Evolutionary conservation across 2,797 vertebrate species (phyloP), one percentile per base, ranked within the genome.

Genomic region (Ataeniobius toweri): DNA sequence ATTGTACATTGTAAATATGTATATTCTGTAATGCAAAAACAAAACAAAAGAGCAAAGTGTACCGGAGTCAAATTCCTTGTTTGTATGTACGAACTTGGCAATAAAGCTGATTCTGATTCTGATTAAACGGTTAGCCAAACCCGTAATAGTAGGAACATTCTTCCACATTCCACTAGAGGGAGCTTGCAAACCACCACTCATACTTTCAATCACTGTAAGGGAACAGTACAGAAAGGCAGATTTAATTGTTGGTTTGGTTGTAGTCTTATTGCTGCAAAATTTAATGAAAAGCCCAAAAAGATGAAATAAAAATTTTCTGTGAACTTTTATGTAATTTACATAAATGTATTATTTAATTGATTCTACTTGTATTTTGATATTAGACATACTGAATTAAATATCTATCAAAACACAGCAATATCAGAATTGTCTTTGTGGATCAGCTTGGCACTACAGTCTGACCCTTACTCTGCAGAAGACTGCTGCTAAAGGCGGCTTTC

Each of bases 401-500:
- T 31, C 58, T 26, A 58, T 58, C 9, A 59, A 26, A 59, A 50
- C 12, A 50, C 12, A 55, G 5, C 53, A 22, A 31, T 31, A 61
- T 61, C 14, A 31, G 12, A 18, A 31, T 5, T 26, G n/a, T 59
- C n/a, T 59, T 58, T 26, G n/a, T 31, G 31, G 26, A 61, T 61
- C 48, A 44, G 6, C 70, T 26, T 58, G 28, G 0, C 0, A 24
- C 3, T 3, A 3, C n/a, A 46, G 61, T 9, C 76, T 20, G 4
- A 5, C 0, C 48, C 16, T 73, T 39, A 20, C 10, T 71, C 44
- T 9, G 36, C 24, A 2, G 39, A 7, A 18, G 36, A 56, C 16
- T 24, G 77, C 84, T 50, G 22, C 74, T 46, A 6, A 41, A 75
- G 50, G 68, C 68, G 5, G 12, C 53, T 68, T 56, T 69, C 16